Evolutionary conservation across 2,888 invertebrate genomes (phyloP).

Genomic region (Adelognathus sp.): DNA sequence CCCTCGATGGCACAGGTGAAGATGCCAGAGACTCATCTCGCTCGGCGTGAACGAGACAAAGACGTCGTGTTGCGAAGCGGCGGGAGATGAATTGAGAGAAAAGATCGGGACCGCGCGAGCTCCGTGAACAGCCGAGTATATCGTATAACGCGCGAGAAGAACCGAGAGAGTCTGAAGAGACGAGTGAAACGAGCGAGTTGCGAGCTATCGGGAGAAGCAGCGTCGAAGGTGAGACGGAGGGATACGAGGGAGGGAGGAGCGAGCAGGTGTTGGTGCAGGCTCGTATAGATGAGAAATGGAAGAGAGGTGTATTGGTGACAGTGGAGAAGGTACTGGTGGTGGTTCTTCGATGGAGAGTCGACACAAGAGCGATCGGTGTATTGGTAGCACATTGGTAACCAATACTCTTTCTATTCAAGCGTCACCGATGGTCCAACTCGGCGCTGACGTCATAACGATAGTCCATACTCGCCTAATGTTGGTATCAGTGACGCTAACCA

Average conservation of each 20-base stretch:
- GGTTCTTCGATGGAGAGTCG: constrained; percentile 29
- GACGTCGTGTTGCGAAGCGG: constrained; percentile 32
- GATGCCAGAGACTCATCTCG: constrained; percentile 34
- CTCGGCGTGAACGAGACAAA: constrained; percentile 35
- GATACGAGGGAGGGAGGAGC: constrained; percentile 23
- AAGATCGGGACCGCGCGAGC: constrained; percentile 29
- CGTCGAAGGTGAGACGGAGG: constrained; percentile 32
- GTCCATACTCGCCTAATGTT: constrained; percentile 12
- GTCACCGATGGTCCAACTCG: constrained; percentile 16
- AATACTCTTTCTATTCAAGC: constrained; percentile 20
- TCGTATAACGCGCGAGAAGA: constrained; percentile 38
- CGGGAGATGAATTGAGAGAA: constrained; percentile 40
- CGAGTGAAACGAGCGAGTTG: constrained; percentile 43
- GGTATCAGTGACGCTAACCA: constrained; percentile 37
- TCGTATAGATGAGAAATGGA: constrained; percentile 32
- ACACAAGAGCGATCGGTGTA: constrained; percentile 22
- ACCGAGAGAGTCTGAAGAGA: constrained; percentile 27
- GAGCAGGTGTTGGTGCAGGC: constrained; percentile 50
- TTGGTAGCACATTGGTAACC: constrained; percentile 24
- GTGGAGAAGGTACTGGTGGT: constrained; percentile 18
- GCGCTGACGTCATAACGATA: constrained; percentile 42
- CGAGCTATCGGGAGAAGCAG: not conserved
- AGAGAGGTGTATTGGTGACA: constrained; percentile 48
- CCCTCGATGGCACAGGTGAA: constrained; percentile 51
- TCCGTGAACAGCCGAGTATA: constrained; percentile 19